Base-by-base conservation (phyloP, 2,888 invertebrate genomes). In the Dryococelus australis region DNA sequence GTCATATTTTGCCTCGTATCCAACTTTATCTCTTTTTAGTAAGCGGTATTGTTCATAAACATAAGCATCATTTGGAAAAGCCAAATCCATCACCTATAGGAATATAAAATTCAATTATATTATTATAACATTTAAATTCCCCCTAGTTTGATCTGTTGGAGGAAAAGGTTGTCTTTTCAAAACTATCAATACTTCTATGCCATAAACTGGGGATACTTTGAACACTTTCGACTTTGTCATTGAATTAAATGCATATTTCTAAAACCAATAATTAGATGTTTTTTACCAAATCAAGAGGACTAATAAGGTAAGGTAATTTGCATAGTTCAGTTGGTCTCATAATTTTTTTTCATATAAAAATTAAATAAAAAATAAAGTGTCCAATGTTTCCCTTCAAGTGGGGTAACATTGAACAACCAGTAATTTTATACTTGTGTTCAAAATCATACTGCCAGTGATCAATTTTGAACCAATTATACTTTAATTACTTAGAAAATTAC, bases 181-280 rank as follows among this genome's bases (percentile, higher is more conserved):
- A 51, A 51, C 51, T 51, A 13, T 51, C 8, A 51, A 10, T 51
- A 10, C 13, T 51, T 51, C 8, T 13, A 51, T 65, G 16, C 65
- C 65, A 6, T 65, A 65, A 65, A 65, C 65, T 65, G 65, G 65
- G 65, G 65, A 65, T 65, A 65, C 65, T 65, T 65, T 65, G 65
- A 65, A 65, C 65, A 65, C 65, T 65, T 65, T 65, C 24, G 65
- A 20, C 65, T 65, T 65, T 65, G 6, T 65, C 16, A 65, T 65
- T 65, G 24, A 65, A 65, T 65, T 20, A 20, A 65, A 65, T 16
- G 8, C 5, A 65, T 65, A 20, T 65, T 65, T 65, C 8, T 24
- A 9, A 65, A 12, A 16, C n/a, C 24, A 65, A 12, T 65, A 65
- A 65, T 65, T 65, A 24, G 16, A 9, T 12, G 8, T 65, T 65